Evolutionary conservation across 92 coral and sea anemone genomes (phyloP), one percentile per base, ranked within the genome.

Genomic region (Porites evermanni): DNA sequence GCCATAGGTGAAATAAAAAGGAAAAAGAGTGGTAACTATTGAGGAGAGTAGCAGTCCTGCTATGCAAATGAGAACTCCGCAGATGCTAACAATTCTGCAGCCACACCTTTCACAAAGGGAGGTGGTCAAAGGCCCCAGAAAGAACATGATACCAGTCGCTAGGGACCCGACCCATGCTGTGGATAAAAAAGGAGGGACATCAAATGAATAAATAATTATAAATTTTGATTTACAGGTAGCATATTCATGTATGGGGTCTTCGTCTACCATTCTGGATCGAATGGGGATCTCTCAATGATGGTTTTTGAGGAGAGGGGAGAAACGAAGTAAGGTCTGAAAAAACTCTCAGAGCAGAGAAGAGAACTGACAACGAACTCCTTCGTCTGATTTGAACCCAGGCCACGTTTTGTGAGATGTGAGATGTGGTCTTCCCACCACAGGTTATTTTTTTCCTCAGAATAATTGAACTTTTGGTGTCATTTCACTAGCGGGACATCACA

Each of bases 141-240:
- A 91, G 80, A 94, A 94, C 98, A 94, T 94, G 80, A 94, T 94
- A 8, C 98, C 95, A 18, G 98, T 94, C 10, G 98, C 96, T 19
- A 94, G 91, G 60, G 98, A 94, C 5, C 98, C 96, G 3, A 94
- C 95, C 98, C 98, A 94, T 17, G 98, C 98, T 94, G 80, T 9
- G 3, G 79, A 23, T 32, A 16, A 65, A 20, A 47, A 6, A 67
- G 0, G 23, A 4, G 67, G 1, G 52, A 19, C 51, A 12, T 29
- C 8, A n/a, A n/a, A 38, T 38, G 2, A 38, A 38, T 38, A 38
- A 38, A 38, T 38, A 38, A 38, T 38, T 38, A 38, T 38, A 38
- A 38, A 5, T 38, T 4, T 38, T 38, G n/a, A 4, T 1, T 23
- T 18, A 26, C 10, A 19, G 12, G 13, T 29, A 16, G 61, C 12